phyloP scores from a whole-genome alignment of 2,888 invertebrate species.

The Serrognathus titanus region DNA sequence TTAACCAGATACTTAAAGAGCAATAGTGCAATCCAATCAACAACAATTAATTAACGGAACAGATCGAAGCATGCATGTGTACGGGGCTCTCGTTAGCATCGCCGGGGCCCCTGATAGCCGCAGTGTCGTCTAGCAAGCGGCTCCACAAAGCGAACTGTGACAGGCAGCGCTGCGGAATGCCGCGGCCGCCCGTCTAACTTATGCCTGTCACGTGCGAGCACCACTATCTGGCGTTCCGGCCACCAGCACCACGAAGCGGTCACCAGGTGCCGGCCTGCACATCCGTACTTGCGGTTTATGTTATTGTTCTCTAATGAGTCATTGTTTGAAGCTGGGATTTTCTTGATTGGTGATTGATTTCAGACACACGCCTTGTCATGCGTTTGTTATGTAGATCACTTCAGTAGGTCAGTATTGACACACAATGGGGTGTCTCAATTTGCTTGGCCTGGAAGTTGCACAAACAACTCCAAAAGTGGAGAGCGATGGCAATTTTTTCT shows the following conservation, averaged over 20 bases:
- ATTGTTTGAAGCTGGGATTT: slow-evolving; percentile 9
- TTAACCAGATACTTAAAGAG: slow-evolving; percentile 32
- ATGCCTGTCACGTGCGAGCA: slow-evolving; percentile 47
- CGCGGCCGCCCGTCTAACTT: slow-evolving; percentile 44
- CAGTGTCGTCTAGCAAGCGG: slow-evolving; percentile 26
- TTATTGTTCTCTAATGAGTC: slow-evolving; percentile 6
- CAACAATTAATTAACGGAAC: slow-evolving; percentile 35
- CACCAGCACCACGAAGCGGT: slow-evolving; percentile 28
- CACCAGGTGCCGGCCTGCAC: too few species aligned
- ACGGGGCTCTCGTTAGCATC: slow-evolving; percentile 26
- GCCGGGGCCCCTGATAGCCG: slow-evolving; percentile 20
- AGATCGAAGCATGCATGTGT: slow-evolving; percentile 23
- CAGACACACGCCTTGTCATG: slow-evolving; percentile 11
- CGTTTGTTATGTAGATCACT: slow-evolving; percentile 13
- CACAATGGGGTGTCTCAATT: slow-evolving; percentile 6
- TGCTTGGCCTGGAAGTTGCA: too few species aligned
- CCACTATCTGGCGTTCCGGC: slow-evolving; percentile 33
- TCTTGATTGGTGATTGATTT: slow-evolving; percentile 13
- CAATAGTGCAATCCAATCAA: slow-evolving; percentile 36
- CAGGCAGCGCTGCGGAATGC: slow-evolving; percentile 42
- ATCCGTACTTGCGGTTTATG: too few species aligned
- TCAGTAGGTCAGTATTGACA: too few species aligned
- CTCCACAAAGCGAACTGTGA: slow-evolving; percentile 41
- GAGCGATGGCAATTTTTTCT: too few species aligned
- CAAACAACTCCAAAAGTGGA: too few species aligned